A percentile compares a stretch with the other conserved stretches of the same genome.
phyloP scores from a whole-genome alignment of 2,888 invertebrate genomes.

The Plemyria rubiginata region DNA sequence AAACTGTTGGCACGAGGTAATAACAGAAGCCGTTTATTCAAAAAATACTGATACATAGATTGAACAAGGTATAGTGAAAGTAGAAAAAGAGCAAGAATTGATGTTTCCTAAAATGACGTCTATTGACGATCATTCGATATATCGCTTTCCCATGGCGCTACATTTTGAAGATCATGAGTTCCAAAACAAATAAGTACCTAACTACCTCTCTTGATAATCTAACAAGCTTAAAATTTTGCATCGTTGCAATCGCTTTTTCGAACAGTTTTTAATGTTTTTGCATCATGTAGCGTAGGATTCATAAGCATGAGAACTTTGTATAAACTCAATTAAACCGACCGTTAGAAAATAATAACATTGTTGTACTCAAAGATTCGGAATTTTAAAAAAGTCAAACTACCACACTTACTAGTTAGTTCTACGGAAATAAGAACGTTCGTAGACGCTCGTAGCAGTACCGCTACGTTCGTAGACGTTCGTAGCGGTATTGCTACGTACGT shows the following conservation, averaged over 20 bases:
- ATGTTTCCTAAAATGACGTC: no score
- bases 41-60: no score
- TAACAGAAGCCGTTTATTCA: no score
- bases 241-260: conserved; percentile 24
- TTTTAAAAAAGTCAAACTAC: background rate
- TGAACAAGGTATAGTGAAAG: no score
- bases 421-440: background rate
- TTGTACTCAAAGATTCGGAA: background rate
- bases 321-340: conserved; percentile 1
- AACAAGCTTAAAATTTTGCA: conserved; percentile 11
- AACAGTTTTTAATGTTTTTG: conserved; percentile 26
- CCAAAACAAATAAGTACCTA: conserved; percentile 3
- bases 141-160: conserved; percentile 33
- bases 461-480: conserved; percentile 21
- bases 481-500: conserved; percentile 2
- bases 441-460: conserved; percentile 12
- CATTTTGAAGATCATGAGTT: conserved; percentile 23
- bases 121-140: conserved; percentile 21
- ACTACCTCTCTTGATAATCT: conserved; percentile 6
- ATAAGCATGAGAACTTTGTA: conserved; percentile 18
- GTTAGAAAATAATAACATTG: background rate
- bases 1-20: no score
- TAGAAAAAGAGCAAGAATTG: no score
- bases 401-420: no score
- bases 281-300: conserved; percentile 36